Conservation (phyloP, 2,888 invertebrate species). For the Cacoxenus indagator region DNA sequence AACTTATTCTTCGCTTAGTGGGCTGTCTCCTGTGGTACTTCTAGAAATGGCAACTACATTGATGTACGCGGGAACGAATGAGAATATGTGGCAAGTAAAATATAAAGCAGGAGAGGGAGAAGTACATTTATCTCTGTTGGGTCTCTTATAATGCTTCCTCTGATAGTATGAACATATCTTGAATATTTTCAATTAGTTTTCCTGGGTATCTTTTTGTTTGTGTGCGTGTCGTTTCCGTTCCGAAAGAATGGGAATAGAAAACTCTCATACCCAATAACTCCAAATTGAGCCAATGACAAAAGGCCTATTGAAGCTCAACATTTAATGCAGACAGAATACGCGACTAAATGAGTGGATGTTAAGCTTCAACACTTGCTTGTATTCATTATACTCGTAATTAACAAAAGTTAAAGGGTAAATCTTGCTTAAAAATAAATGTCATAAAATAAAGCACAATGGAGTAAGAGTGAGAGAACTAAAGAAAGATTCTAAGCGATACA, state of each 20-base stretch:
- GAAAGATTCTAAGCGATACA: background rate
- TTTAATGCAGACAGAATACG: slow-evolving; percentile 8
- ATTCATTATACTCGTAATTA: slow-evolving; percentile 48
- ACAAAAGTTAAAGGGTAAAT: slow-evolving; percentile 61
- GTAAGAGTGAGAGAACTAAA: background rate
- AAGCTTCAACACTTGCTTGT: background rate
- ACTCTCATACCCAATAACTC: slow-evolving; percentile 37
- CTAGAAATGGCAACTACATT: too few species aligned
- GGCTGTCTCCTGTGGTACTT: too few species aligned
- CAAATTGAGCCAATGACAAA: slow-evolving; percentile 44
- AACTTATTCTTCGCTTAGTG: too few species aligned
- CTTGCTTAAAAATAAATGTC: slow-evolving; percentile 57
- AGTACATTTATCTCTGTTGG: too few species aligned
- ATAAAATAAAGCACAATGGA: slow-evolving; percentile 43
- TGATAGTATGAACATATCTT: background rate
- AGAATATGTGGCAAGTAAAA: too few species aligned
- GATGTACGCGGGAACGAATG: too few species aligned
- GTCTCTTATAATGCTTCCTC: too few species aligned
- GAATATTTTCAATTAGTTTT: background rate
- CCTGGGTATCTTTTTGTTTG: background rate
- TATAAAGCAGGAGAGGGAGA: too few species aligned
- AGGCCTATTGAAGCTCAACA: slow-evolving; percentile 7
- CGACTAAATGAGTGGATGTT: slow-evolving; percentile 7
- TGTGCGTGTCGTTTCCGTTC: background rate
- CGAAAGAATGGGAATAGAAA: background rate